These are phyloP conservation scores for Oxyscelio sp. DNA, from an alignment of 2,888 invertebrate genomes.

Conservation along the genomic window DNA sequence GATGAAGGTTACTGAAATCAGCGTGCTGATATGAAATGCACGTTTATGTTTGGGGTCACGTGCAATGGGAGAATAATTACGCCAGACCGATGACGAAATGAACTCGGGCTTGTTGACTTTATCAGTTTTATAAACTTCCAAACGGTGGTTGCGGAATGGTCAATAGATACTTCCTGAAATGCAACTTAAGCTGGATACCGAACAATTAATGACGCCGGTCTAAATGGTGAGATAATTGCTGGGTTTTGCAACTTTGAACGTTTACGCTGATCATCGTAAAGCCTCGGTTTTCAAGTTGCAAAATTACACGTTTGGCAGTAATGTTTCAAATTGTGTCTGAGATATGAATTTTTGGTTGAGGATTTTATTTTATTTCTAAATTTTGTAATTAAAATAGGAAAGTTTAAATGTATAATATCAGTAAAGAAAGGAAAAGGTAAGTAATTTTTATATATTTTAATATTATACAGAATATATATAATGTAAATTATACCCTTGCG, in stretches of 20 bases:
- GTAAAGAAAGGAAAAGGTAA: too few species aligned
- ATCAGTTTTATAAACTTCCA: constrained; percentile 45
- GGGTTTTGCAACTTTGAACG: constrained; percentile 76
- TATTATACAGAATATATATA: too few species aligned
- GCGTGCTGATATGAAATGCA: constrained; percentile 26
- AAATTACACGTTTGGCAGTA: not conserved
- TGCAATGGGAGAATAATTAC: constrained; percentile 45
- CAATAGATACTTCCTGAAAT: constrained; percentile 57
- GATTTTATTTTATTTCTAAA: too few species aligned
- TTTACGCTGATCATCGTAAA: constrained; percentile 79
- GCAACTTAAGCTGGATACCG: constrained; percentile 46
- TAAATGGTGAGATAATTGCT: constrained; percentile 63
- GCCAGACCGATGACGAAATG: constrained; percentile 22
- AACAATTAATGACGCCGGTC: constrained; percentile 47
- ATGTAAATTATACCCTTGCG: too few species aligned
- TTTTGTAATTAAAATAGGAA: too few species aligned
- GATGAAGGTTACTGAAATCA: constrained; percentile 26
- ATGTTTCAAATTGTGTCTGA: too few species aligned
- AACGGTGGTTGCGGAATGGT: constrained; percentile 31
- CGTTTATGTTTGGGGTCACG: not conserved
- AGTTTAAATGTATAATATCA: too few species aligned
- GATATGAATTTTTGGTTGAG: too few species aligned
- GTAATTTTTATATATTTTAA: too few species aligned
- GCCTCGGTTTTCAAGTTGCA: not conserved
- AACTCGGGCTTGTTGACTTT: constrained; percentile 59